Evolutionary conservation across 2,797 vertebrate genomes (phyloP), one percentile per base, ranked within the genome.

Genomic region (Pseudomugil gertrudae): DNA sequence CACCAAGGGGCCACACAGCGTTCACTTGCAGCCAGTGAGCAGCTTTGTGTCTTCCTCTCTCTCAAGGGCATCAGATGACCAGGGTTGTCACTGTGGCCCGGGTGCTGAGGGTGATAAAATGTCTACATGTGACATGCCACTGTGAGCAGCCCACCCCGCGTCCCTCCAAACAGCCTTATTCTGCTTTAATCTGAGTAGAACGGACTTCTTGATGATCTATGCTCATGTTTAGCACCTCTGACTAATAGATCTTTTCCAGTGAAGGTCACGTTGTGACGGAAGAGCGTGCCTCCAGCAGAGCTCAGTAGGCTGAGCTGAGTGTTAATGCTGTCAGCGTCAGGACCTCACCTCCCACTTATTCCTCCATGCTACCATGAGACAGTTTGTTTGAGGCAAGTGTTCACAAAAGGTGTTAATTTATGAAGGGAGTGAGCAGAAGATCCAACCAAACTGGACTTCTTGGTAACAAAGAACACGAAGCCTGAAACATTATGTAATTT

Each of bases 41-140:
- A 63, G 79, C 62, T 69, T 67, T 64, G 61, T 78, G 60, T 75
- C 67, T 63, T 66, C 61, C 36, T 35, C 36, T 35, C 69, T 86
- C 81, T 87, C 86, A 90, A 90, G 86, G 89, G 75, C 87, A 85
- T 87, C 74, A 74, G 76, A 82, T 86, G 80, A 81, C 80, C 58
- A 50, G 65, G 65, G 69, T 63, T 68, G 76, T 85, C 78, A 78
- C 51, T 57, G 66, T 64, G 77, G 62, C 66, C 63, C 4, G 24
- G 50, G n/a, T 21, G 63, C 73, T 65, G 64, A 75, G 74, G 69
- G 72, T 69, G 80, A 88, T 81, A 76, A 86, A 84, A 74, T 69
- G 3, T 78, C 73, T 78, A 15, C 51, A 83, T 84, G 75, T 84
- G 69, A 82, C 76, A 72, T 43, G 63, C 52, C 66, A 75, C 66